Base-by-base conservation (phyloP, 2,888 invertebrate genomes). In the Drosophila fungiperda region DNA sequence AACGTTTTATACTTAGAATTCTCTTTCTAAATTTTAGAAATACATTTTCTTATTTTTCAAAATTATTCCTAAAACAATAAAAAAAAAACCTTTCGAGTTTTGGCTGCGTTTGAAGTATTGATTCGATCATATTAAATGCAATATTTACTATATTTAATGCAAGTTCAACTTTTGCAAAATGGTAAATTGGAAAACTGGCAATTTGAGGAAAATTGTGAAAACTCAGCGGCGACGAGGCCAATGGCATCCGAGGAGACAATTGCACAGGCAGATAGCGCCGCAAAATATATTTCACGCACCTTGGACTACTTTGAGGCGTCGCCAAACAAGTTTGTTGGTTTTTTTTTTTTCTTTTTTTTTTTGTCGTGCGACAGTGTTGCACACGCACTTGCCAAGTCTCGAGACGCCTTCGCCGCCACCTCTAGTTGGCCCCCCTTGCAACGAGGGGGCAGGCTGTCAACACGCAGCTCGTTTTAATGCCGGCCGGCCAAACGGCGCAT, bases 271-370 rank as follows among this genome's bases (percentile, higher is more conserved):
- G 32, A 76, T 59, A 78, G 68, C 61, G 65, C 70, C 65, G 70
- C 60, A 72, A 87, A 78, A 81, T 86, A 80, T 89, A 84, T 87
- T 80, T 84, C 84, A 87, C 87, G 87, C 87, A 87, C 87, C 87
- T 87, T 87, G 87, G 87, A 87, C 87, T 87, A 87, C 87, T 83
- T 89, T 74, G 76, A 70, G 75, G 85, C 85, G 77, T 74, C 74
- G 85, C 80, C 76, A 81, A 83, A 85, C 83, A 68, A 83, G 86
- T 83, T 15, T 29, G 29, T 29, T 5, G 6, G 6, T 23, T 15
- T 45, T 6, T 36, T 36, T 36, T 7, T 0, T 0, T 2, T 2
- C 12, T 20, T 45, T 20, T 20, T 20, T 17, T 45, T 20, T 80
- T 80, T 50, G 57, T 68, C 67, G 55, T 64, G 68, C 76, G 54